Evolutionary conservation across 2,797 vertebrate species (phyloP).

Genomic region (Spinus olivaceus): DNA sequence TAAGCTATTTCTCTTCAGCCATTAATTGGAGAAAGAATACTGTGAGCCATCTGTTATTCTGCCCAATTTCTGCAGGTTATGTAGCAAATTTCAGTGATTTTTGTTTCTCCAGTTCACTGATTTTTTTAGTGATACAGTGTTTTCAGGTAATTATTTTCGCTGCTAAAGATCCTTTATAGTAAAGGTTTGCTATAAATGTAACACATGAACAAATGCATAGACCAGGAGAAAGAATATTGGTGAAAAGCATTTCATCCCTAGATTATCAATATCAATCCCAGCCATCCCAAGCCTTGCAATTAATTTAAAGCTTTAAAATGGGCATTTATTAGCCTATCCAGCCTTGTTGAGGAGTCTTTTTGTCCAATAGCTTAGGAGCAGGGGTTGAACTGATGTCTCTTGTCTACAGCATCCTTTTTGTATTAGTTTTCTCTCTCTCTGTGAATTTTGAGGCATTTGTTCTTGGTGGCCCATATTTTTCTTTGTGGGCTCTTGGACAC

Average conservation of each 20-base stretch:
- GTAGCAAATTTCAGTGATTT: not conserved
- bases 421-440: not conserved
- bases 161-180: not conserved
- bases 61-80: slow-evolving; percentile 13
- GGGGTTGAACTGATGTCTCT: not conserved
- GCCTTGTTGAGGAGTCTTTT: not conserved
- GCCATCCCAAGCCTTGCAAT: not conserved
- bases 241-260: not conserved
- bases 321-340: not conserved
- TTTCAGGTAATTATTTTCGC: slow-evolving; percentile 20
- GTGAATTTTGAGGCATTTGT: not conserved
- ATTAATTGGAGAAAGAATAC: slow-evolving; percentile 30
- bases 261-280: not conserved
- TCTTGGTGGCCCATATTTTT: not conserved
- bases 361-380: not conserved
- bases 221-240: not conserved
- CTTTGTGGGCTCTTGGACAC: not conserved
- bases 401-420: not conserved
- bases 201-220: not conserved
- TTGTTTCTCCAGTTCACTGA: not conserved
- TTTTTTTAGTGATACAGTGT: not conserved
- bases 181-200: not conserved
- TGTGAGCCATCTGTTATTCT: slow-evolving; percentile 17
- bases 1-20: slow-evolving; percentile 18
- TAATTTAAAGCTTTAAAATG: not conserved